A percentile compares a stretch with the other conserved stretches of the same genome.
These are phyloP conservation scores for Lacerta bilineata DNA, from an alignment of 2,797 vertebrate species.

Conservation along the genomic window DNA sequence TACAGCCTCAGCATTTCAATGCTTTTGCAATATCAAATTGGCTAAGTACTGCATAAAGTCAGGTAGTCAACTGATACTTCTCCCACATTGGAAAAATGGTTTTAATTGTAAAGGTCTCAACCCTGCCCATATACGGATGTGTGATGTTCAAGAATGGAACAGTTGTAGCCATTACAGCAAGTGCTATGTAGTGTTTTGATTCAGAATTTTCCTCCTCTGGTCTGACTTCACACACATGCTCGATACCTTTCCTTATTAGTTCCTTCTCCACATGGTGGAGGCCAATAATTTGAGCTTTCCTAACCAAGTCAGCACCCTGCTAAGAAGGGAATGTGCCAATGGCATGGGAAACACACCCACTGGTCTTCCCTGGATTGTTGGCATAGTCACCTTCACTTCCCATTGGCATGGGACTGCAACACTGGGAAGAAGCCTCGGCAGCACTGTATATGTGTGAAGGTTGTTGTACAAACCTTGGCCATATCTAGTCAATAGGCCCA, in stretches of 20 bases:
- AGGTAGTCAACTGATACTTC: neutral
- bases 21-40: neutral
- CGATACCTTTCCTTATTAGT: too few relatives aligned
- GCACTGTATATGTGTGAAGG: accelerated
- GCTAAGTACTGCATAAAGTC: neutral
- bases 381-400: neutral
- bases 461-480: neutral
- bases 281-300: neutral
- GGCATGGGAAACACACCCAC: neutral
- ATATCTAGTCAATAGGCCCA: neutral
- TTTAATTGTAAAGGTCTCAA: neutral
- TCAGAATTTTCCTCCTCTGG: neutral
- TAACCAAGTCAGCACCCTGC: neutral
- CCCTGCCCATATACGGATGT: neutral
- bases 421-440: neutral
- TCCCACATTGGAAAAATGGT: neutral
- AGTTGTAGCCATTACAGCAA: neutral
- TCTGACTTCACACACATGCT: neutral
- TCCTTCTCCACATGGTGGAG: neutral
- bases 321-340: neutral
- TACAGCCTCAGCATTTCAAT: neutral
- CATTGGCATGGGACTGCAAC: neutral
- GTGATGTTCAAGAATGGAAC: neutral
- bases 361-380: neutral
- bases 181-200: neutral